Base-by-base conservation (phyloP, 2,113 vertebrate species). In the Eulacestoma nigropectus region DNA sequence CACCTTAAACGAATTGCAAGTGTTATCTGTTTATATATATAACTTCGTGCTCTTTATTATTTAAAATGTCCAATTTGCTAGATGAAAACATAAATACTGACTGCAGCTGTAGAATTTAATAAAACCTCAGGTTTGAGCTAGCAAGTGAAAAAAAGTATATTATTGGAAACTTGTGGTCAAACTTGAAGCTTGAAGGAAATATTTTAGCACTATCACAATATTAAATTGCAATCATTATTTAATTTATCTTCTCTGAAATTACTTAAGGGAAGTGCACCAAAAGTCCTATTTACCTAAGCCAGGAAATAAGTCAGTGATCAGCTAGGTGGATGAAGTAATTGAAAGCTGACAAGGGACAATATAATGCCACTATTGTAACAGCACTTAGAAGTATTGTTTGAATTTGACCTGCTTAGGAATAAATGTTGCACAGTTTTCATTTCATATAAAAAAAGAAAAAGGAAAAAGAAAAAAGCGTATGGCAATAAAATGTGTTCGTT, bases 61-160 rank as follows among this genome's bases (percentile, higher is more conserved):
- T 98, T 98, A 97, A 98, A 98, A 97, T 97, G 97, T 98, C 97
- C 98, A 97, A 93, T 90, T 97, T 98, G 95, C 91, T 98, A 97
- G 97, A 97, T 97, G 97, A 98, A 97, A 97, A 93, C 98, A 98
- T 98, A 98, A 98, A 98, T 98, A 98, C 96, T 97, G 97, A 97
- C 97, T 98, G 97, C 98, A 98, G 98, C 98, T 98, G 98, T 98
- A 98, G 98, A 98, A 98, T 98, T 98, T 98, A 98, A 98, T 98
- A 98, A 98, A 98, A 96, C 91, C 97, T 95, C 97, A 98, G 96
- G 97, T 98, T 98, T 97, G 97, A 98, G 96, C 97, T 97, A 97
- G 96, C 95, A 97, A 97, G 96, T 96, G 95, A 98, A 98, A 97
- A 97, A 95, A 98, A 96, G 87, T 83, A 90, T 98, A 98, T 98